A percentile compares a stretch with the other conserved stretches of the same genome.
Conservation (phyloP, 2,797 vertebrate species). For the Acanthiza pusilla region DNA sequence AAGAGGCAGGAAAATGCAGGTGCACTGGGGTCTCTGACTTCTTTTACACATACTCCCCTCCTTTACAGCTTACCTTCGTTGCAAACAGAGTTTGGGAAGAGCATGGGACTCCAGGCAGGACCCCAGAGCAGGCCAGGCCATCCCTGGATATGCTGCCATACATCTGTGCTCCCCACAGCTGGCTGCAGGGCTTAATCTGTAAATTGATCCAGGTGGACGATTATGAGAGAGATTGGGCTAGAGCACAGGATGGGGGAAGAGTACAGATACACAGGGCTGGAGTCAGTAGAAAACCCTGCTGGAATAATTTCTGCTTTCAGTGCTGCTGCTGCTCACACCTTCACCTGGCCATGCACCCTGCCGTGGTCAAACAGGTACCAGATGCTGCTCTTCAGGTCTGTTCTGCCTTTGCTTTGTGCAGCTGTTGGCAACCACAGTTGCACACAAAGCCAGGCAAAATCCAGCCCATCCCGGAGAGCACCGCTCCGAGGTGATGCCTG, state of each 20-base stretch:
- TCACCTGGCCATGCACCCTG: not conserved
- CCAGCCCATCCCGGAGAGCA: not conserved
- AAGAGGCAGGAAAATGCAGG: not conserved
- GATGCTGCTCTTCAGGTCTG: conserved; percentile 22
- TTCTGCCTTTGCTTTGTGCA: not conserved
- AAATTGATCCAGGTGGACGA: conserved; percentile 18
- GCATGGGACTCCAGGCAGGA: not conserved
- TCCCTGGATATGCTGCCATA: not conserved
- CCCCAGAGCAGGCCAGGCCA: not conserved
- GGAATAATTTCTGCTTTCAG: not conserved
- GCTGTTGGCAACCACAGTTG: not conserved
- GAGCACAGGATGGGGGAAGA: not conserved
- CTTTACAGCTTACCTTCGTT: not conserved
- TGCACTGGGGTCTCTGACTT: not conserved
- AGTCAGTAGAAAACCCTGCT: not conserved
- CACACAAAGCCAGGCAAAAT: not conserved
- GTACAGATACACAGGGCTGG: not conserved
- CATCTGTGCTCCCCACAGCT: conserved; percentile 13
- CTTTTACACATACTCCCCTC: not conserved
- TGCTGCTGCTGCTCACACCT: not conserved
- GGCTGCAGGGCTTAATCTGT: not conserved
- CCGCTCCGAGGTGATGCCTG: not conserved
- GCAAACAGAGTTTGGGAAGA: not conserved
- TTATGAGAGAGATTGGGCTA: conserved; percentile 20
- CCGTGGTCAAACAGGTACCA: not conserved